Conservation (phyloP, 2,888 invertebrate species). For the Ramazzottius varieornatus region DNA sequence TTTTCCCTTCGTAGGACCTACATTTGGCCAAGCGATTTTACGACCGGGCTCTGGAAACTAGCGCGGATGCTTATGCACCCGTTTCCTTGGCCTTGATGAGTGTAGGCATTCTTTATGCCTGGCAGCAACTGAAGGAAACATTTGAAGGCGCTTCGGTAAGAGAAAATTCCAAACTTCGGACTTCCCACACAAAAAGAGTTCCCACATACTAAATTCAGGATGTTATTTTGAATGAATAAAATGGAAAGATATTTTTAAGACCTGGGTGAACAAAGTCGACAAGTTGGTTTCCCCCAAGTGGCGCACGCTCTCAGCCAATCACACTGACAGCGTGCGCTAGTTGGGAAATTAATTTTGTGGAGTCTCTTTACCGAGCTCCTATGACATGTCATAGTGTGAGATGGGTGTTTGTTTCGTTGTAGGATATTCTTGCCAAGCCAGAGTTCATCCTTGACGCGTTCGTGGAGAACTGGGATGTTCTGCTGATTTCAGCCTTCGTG, state of each 20-base stretch:
- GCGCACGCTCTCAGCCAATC: no score
- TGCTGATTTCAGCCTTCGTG: not conserved
- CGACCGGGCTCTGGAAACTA: constrained; percentile 77
- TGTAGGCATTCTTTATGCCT: constrained; percentile 43
- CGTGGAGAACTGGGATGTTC: not conserved
- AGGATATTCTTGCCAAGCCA: not conserved
- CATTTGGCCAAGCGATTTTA: constrained; percentile 91
- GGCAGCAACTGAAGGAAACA: constrained; percentile 32
- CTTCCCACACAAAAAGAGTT: no score
- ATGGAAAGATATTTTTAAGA: not conserved
- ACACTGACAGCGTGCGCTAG: no score
- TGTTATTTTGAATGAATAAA: no score
- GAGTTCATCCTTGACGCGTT: not conserved
- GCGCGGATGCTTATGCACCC: constrained; percentile 70
- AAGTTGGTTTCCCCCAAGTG: no score
- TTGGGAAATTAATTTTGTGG: no score
- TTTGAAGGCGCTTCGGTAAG: not conserved
- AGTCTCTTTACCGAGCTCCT: no score
- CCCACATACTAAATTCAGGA: no score
- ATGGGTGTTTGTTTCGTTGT: not conserved
- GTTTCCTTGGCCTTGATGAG: constrained; percentile 67
- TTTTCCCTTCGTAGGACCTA: constrained; percentile 33
- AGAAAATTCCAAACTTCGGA: not conserved
- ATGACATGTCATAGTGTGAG: no score
- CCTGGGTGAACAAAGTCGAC: not conserved